Evolutionary conservation across 2,888 invertebrate genomes (phyloP), one percentile per base, ranked within the genome.

Genomic region (Aproaerema taeniolella): DNA sequence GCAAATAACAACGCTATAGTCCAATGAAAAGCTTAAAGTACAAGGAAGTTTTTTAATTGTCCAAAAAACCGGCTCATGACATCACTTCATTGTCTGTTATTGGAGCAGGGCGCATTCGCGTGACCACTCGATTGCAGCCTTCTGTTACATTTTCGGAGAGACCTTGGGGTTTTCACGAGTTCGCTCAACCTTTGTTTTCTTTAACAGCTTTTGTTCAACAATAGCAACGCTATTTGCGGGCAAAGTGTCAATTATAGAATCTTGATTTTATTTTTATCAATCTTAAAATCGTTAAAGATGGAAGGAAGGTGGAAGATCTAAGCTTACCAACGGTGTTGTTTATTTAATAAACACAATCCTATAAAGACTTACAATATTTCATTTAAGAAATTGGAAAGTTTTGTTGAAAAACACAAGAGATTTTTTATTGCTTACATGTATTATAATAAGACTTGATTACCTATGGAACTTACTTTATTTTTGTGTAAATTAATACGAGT

Each of bases 141-240:
- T 57, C 56, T 74, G 68, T 60, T 75, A 74, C 67, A 67, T 57
- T 72, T 79, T 71, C 46, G 55, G 57, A 46, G 43, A 65, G 72
- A 67, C 85, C 85, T 85, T 86, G 83, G 79, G 71, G 75, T 74
- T 80, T 83, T 74, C 61, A 69, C 76, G 62, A 48, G 49, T 50
- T 45, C 53, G 45, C 49, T 51, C 54, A 50, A 52, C 55, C n/a
- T n/a, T n/a, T n/a, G n/a, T 38, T 34, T 46, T 48, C 41, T 29
- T 7, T n/a, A n/a, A n/a, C n/a, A n/a, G n/a, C n/a, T n/a, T n/a
- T 20, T 20, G 20, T 20, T 6, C 20, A 20, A 20, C 8, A 20
- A 20, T n/a, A n/a, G n/a, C n/a, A n/a, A n/a, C n/a, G n/a, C n/a
- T n/a, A n/a, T n/a, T n/a, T n/a, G n/a, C n/a, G n/a, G n/a, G n/a